Conservation (phyloP, 2,888 invertebrate genomes). For the Cantharis lateralis region DNA sequence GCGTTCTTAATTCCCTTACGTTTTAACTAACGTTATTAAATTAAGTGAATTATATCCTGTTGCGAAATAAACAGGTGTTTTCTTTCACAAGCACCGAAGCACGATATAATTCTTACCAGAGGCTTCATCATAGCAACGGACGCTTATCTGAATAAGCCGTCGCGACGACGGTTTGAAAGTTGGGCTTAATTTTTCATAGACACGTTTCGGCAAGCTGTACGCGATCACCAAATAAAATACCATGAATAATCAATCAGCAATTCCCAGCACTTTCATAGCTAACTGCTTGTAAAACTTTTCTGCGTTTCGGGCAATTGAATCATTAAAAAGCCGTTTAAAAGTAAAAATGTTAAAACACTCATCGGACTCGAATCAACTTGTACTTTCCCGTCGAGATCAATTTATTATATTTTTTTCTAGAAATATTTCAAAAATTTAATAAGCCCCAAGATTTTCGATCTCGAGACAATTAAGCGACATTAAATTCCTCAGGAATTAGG, state of each 20-base stretch:
- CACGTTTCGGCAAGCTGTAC: constrained; percentile 30
- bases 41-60: constrained; percentile 24
- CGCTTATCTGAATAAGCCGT: constrained; percentile 31
- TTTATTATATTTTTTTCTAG: neutral
- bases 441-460: neutral
- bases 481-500: neutral
- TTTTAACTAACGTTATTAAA: constrained; percentile 25
- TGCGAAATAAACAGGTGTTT: constrained; percentile 28
- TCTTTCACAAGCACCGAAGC: constrained; percentile 24
- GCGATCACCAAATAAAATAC: constrained; percentile 31
- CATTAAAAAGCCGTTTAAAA: constrained; percentile 20
- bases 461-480: neutral
- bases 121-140: constrained; percentile 29
- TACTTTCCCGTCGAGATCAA: neutral
- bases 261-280: constrained; percentile 27
- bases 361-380: neutral
- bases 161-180: constrained; percentile 9
- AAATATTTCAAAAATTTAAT: neutral
- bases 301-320: constrained; percentile 26
- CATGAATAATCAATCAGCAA: constrained; percentile 36
- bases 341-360: neutral
- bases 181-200: constrained; percentile 33
- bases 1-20: constrained; percentile 13
- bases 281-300: constrained; percentile 33
- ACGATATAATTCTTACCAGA: constrained; percentile 28